Conservation (phyloP, 2,888 invertebrate species). For the Lasius fuliginosus region DNA sequence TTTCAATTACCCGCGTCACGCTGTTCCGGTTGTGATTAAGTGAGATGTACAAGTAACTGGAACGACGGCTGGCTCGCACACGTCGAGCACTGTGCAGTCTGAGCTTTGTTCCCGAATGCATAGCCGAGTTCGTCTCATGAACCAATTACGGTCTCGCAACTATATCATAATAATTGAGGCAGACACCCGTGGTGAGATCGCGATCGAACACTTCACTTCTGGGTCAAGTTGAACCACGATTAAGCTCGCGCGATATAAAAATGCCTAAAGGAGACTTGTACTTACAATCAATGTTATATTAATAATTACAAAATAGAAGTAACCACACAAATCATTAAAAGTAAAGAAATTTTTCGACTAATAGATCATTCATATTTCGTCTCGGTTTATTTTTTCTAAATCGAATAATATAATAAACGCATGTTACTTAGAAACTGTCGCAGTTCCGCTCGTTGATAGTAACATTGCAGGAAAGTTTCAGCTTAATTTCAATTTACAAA, state of each 20-base stretch:
- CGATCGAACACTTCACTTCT: conserved; percentile 20
- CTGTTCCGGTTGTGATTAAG: conserved; percentile 60
- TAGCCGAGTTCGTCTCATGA: conserved; percentile 35
- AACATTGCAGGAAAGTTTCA: neutral
- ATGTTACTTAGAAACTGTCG: neutral
- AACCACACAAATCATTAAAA: neutral
- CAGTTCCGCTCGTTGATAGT: neutral
- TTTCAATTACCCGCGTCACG: conserved; percentile 61
- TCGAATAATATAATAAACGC: neutral
- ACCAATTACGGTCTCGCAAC: conserved; percentile 49
- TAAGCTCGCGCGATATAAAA: neutral
- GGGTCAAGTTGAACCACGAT: conserved; percentile 34
- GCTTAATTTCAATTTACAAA: neutral
- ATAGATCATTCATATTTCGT: neutral
- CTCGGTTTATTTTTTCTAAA: neutral
- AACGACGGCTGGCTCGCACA: conserved; percentile 42
- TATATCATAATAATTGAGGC: conserved; percentile 54
- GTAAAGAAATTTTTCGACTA: neutral
- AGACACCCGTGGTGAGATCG: conserved; percentile 25
- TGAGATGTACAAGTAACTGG: conserved; percentile 58
- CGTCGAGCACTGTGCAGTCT: conserved; percentile 42
- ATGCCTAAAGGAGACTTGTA: neutral
- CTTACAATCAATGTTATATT: neutral
- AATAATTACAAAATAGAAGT: neutral
- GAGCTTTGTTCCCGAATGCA: conserved; percentile 49